Evolutionary conservation across 1,140 invertebrate species (phyloP).

Genomic region (Carcinoscorpius rotundicauda): DNA sequence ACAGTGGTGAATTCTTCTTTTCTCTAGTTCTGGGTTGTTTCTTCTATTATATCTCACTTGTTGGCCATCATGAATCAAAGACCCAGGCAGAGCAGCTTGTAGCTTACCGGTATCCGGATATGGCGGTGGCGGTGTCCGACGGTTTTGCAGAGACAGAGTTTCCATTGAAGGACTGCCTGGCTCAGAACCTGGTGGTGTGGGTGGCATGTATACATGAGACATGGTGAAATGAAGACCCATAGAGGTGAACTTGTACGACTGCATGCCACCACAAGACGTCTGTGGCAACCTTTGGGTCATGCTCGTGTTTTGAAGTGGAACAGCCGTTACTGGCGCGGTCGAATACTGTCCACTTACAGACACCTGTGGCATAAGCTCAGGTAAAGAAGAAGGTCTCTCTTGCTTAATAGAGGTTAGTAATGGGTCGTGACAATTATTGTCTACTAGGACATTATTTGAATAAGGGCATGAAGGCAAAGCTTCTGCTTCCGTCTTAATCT

Average conservation of each 20-base stretch:
- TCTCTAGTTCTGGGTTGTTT: conserved; percentile 92
- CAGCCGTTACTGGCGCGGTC: too few species aligned
- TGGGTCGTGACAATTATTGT: too few species aligned
- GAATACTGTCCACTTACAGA: too few species aligned
- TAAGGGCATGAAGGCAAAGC: too few species aligned
- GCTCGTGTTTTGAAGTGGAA: too few species aligned
- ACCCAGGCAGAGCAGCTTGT: conserved; percentile 39
- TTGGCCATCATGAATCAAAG: conserved; percentile 37
- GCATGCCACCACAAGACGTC: too few species aligned
- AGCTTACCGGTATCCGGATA: conserved; percentile 23
- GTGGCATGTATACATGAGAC: conserved; percentile 36
- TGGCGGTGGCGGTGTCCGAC: conserved; percentile 26
- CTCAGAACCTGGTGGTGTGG: conserved; percentile 68
- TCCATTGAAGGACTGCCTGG: conserved; percentile 42
- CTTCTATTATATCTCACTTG: conserved; percentile 70
- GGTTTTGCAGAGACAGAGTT: conserved; percentile 13
- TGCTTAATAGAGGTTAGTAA: too few species aligned
- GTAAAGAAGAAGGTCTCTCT: too few species aligned
- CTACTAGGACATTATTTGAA: too few species aligned
- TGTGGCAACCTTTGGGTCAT: too few species aligned
- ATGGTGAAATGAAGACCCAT: conserved; percentile 20
- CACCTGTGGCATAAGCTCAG: too few species aligned
- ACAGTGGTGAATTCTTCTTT: conserved; percentile 86
- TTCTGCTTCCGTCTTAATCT: too few species aligned
- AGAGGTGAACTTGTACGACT: conserved; percentile 13